These are phyloP conservation scores for Melopsittacus undulatus DNA, from an alignment of 2,797 vertebrate species.

Conservation along the genomic window DNA sequence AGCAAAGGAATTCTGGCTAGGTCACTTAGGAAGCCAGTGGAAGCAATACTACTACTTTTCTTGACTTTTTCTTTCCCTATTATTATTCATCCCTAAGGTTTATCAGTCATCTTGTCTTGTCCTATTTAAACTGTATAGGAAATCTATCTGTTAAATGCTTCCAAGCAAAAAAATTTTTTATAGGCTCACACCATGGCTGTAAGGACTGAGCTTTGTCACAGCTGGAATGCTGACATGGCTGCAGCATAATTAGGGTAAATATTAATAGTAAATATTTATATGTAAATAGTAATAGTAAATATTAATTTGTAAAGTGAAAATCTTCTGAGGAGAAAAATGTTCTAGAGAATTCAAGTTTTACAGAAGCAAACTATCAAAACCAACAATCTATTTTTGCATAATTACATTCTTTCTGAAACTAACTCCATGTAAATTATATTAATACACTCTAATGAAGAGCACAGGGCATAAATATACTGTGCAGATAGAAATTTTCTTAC, in stretches of 20 bases:
- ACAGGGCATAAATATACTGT: background rate
- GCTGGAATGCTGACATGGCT: background rate
- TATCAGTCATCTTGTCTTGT: background rate
- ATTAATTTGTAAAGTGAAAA: background rate
- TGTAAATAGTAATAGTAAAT: background rate
- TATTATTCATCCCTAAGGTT: background rate
- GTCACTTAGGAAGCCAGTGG: background rate
- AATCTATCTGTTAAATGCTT: background rate
- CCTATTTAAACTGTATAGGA: background rate
- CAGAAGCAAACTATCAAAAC: background rate
- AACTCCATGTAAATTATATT: background rate
- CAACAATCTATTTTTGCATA: background rate
- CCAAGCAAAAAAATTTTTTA: background rate
- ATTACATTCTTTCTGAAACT: background rate
- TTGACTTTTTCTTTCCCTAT: background rate
- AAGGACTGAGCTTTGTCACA: background rate
- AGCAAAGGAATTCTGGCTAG: background rate
- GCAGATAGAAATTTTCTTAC: background rate
- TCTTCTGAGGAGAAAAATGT: background rate
- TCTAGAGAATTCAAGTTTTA: background rate
- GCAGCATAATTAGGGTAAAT: background rate
- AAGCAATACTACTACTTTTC: background rate
- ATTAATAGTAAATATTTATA: background rate
- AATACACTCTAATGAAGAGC: background rate
- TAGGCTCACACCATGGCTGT: background rate